Percentiles rank a stretch among this genome's conserved stretches.
Evolutionary conservation across 2,797 vertebrate genomes (phyloP).

Genomic region (Tenualosa ilisha): DNA sequence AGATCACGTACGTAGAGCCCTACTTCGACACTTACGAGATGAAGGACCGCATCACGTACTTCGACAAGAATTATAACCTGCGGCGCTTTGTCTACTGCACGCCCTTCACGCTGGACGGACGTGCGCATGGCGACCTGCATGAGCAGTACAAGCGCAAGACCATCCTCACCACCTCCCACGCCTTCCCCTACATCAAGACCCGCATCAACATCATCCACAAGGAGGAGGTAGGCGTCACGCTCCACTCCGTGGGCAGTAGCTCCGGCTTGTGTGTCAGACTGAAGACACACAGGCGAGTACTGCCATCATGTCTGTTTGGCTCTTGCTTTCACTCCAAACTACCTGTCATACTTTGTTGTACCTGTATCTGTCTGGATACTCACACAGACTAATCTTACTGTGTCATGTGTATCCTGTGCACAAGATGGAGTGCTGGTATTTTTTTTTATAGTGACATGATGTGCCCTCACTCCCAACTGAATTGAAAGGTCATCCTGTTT

Average conservation of each 20-base stretch:
- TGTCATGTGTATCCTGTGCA: background rate
- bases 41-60: conserved; percentile 99
- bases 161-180: conserved; percentile 94
- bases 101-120: conserved; percentile 94
- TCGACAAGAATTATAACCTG: conserved; percentile 98
- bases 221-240: conserved; percentile 82
- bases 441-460: background rate
- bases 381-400: background rate
- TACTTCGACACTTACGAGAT: conserved; percentile 98
- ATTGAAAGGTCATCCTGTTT: background rate
- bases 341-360: background rate
- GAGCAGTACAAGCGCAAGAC: conserved; percentile 98
- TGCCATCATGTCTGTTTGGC: background rate
- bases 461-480: background rate
- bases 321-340: background rate
- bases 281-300: background rate
- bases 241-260: background rate
- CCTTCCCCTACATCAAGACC: conserved; percentile 98
- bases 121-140: conserved; percentile 94
- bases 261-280: background rate
- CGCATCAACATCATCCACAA: conserved; percentile 98
- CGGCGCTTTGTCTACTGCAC: conserved; percentile 98
- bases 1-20: conserved; percentile 97
- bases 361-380: background rate
- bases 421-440: background rate